Evolutionary conservation across 2,888 invertebrate species (phyloP).

Genomic region (Invenusta paracnida): DNA sequence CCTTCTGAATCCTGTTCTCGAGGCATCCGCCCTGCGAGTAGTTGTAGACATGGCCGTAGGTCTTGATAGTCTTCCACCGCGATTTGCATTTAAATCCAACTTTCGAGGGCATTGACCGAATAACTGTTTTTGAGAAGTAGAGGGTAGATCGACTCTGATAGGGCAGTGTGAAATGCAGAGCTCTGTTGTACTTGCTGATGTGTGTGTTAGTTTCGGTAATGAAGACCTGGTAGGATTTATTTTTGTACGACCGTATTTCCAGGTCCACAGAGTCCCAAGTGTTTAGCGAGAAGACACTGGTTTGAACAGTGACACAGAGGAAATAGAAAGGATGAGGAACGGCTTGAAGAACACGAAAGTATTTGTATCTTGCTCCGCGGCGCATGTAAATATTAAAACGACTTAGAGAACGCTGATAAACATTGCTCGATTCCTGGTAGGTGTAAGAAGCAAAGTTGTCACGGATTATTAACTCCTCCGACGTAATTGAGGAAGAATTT

Average conservation of each 20-base stretch:
- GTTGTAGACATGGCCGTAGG: neutral
- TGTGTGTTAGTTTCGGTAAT: neutral
- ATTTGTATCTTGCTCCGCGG: neutral
- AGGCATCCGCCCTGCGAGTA: neutral
- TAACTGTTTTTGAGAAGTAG: too few relatives aligned
- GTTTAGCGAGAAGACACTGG: neutral
- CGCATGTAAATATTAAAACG: neutral
- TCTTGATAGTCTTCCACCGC: too few relatives aligned
- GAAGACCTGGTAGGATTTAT: neutral
- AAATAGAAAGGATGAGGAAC: neutral
- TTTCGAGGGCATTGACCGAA: too few relatives aligned
- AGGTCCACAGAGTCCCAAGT: neutral
- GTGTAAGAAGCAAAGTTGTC: too few relatives aligned
- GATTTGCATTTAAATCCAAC: too few relatives aligned
- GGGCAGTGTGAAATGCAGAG: neutral
- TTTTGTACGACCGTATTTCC: neutral
- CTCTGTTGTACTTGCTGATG: neutral
- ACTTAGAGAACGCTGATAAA: neutral
- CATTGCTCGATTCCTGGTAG: too few relatives aligned
- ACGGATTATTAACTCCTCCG: too few relatives aligned
- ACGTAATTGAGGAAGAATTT: too few relatives aligned
- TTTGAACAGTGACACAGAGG: neutral
- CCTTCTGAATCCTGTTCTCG: neutral
- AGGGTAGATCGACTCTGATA: too few relatives aligned
- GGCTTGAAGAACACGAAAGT: neutral